Evolutionary conservation across 2,797 vertebrate genomes (phyloP).

Genomic region (Lutra lutra): DNA sequence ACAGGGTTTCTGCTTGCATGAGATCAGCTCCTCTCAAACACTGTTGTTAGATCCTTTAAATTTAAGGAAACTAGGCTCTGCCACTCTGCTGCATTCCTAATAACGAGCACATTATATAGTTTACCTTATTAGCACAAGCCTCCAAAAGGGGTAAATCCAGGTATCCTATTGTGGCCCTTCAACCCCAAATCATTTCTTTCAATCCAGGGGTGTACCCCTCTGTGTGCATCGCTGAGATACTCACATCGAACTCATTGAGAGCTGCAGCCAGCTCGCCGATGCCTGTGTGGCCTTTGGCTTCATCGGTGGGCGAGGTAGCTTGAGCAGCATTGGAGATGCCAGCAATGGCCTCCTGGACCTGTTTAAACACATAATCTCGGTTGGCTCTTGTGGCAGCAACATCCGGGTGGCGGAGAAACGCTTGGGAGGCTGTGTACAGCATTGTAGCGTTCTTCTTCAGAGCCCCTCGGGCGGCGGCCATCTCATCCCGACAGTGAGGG

Average conservation of each 20-base stretch:
- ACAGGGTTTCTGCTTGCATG: not conserved
- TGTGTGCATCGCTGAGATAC: slow-evolving; percentile 74
- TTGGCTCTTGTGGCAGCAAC: slow-evolving; percentile 98
- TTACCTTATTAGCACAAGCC: not conserved
- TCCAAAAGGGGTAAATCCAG: not conserved
- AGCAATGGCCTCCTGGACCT: slow-evolving; percentile 98
- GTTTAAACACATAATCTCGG: slow-evolving; percentile 98
- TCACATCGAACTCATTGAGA: slow-evolving; percentile 99
- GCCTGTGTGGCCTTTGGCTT: slow-evolving; percentile 97
- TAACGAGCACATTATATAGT: not conserved
- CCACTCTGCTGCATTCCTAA: not conserved
- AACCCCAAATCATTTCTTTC: not conserved
- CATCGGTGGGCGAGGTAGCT: slow-evolving; percentile 95
- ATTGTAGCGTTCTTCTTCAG: slow-evolving; percentile 99
- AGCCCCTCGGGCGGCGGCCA: slow-evolving; percentile 97
- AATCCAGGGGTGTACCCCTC: not conserved
- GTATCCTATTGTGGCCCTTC: too few species aligned
- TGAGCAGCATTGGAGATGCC: slow-evolving; percentile 98
- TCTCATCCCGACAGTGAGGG: slow-evolving; percentile 97
- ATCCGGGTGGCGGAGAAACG: slow-evolving; percentile 97
- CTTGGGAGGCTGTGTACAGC: slow-evolving; percentile 98
- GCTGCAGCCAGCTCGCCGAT: slow-evolving; percentile 98
- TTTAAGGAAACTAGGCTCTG: not conserved
- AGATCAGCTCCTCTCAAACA: not conserved
- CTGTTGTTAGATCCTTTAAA: not conserved